Evolutionary conservation across 2,113 vertebrate genomes (phyloP).

Genomic region (Psilopsiagon aymara): DNA sequence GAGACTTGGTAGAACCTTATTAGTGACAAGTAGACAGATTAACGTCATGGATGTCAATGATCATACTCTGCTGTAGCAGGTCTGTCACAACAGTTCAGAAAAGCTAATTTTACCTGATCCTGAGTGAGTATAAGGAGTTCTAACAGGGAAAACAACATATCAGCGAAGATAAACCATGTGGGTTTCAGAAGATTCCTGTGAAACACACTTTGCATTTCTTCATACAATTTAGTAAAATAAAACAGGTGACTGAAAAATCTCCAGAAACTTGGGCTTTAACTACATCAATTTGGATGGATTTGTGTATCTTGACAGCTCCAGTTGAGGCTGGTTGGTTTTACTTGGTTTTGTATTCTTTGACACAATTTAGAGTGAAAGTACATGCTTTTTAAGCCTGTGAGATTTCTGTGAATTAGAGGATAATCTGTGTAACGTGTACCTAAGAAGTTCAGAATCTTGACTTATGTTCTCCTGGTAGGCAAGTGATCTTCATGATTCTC

Average conservation of each 20-base stretch:
- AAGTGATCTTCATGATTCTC: not conserved
- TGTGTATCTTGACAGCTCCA: not conserved
- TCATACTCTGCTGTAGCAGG: not conserved
- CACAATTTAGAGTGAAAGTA: not conserved
- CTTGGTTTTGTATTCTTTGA: not conserved
- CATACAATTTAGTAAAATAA: not conserved
- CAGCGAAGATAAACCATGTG: fast-evolving
- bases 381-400: not conserved
- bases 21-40: not conserved
- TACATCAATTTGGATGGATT: not conserved
- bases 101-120: not conserved
- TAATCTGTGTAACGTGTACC: not conserved
- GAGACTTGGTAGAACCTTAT: not conserved
- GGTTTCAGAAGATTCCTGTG: not conserved
- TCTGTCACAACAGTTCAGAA: not conserved
- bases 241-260: not conserved
- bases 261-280: not conserved
- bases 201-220: not conserved
- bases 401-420: not conserved
- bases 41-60: fast-evolving
- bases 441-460: not conserved
- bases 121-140: not conserved
- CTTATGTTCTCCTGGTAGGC: not conserved
- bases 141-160: not conserved
- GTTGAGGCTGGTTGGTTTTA: not conserved